A percentile compares a stretch with the other conserved stretches of the same genome.
phyloP scores from a whole-genome alignment of 2,797 vertebrate species.

The Silurus aristotelis region DNA sequence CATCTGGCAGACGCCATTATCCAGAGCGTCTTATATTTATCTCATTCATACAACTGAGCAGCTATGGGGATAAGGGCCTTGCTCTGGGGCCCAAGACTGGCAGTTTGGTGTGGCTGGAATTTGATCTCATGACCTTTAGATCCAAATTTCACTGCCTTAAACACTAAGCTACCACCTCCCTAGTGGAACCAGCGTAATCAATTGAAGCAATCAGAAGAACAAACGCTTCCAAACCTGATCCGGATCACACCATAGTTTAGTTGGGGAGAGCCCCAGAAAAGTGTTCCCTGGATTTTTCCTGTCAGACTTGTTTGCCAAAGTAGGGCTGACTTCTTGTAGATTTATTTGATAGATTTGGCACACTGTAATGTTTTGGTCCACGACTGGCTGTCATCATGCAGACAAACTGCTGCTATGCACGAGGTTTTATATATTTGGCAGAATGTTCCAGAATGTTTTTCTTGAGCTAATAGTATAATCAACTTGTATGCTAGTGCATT shows the following conservation, averaged over 20 bases:
- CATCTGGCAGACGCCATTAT: no score
- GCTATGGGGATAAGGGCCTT: no score
- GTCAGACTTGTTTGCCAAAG: not conserved
- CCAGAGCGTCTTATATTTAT: no score
- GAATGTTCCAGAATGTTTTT: not conserved
- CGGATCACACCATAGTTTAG: not conserved
- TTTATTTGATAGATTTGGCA: not conserved
- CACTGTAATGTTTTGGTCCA: not conserved
- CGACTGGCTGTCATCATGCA: not conserved
- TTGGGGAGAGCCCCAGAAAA: no score
- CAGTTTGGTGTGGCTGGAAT: no score
- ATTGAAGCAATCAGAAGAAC: not conserved
- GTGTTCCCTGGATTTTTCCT: not conserved
- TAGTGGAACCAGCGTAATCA: no score
- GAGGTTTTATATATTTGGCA: not conserved
- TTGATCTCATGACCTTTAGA: no score
- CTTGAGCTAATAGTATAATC: not conserved
- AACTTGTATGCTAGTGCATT: not conserved
- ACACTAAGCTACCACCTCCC: no score
- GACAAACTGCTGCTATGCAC: not conserved
- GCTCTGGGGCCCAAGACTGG: no score
- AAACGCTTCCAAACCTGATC: not conserved
- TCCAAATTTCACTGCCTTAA: no score
- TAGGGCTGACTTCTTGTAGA: not conserved
- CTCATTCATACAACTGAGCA: no score